Evolutionary conservation across 2,113 vertebrate genomes (phyloP), one percentile per base, ranked within the genome.

Genomic region (Campylorhamphus procurvoides): DNA sequence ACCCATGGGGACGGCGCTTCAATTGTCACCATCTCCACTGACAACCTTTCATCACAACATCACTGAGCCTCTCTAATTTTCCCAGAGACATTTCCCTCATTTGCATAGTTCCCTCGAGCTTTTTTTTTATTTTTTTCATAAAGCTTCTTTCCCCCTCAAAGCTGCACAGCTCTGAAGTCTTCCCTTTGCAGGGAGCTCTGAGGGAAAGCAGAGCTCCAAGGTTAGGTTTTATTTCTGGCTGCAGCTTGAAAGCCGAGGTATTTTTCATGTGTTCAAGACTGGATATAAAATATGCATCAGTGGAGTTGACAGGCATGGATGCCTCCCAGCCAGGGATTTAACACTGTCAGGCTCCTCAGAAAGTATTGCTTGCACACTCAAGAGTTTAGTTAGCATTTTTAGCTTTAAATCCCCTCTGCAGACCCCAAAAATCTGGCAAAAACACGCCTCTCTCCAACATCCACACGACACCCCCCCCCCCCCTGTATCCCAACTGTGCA

Each of bases 41-140:
- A 97, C 97, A 97, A 96, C 86, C 97, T 97, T 98, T 98, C 96
- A 98, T 97, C 97, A 95, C 93, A 67, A 96, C 96, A 97, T 97
- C 97, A 97, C 92, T 83, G 96, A 94, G 93, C 20, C 69, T 97
- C 96, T 93, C 91, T 97, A 88, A 96, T 97, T 97, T 97, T 97
- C 97, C 95, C 97, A 96, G 73, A 96, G 97, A 97, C 89, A 49
- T 88, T 93, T 81, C 33, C 77, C 93, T 94, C 91, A 95, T 97
- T 95, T 97, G 95, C 97, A 96, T 96, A 47, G 12, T 59, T 91
- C 97, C 97, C 97, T 69, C 4, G 82, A 97, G 97, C 6, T 49
- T 75, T 39, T 60, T 53, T 87, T n/a, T 69, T 46, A 58, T 42
- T 66, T 52, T 19, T 89, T 71, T 89, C n/a, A n/a, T n/a, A 91